phyloP scores from a whole-genome alignment of 2,888 invertebrate species.

The Rapana venosa region DNA sequence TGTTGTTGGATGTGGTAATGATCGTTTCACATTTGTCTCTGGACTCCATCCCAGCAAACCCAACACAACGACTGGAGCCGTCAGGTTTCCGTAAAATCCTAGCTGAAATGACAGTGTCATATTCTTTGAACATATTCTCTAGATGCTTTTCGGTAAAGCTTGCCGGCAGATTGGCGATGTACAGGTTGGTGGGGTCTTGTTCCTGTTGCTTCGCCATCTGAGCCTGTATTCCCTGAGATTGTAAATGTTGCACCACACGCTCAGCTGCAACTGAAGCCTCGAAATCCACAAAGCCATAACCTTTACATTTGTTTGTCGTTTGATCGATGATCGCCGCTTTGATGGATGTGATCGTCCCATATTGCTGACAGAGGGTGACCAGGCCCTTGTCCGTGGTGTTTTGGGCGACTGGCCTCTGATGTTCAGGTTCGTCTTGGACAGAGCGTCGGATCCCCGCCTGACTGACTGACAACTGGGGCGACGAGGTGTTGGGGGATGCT shows the following conservation, averaged over 20 bases:
- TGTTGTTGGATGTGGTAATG: slow-evolving; percentile 94
- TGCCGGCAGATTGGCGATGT: slow-evolving; percentile 97
- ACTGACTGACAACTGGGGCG: slow-evolving; percentile 72
- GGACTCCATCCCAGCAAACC: slow-evolving; percentile 93
- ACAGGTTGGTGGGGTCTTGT: slow-evolving; percentile 99
- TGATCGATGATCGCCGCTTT: slow-evolving; percentile 99
- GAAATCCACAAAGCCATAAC: slow-evolving; percentile 99
- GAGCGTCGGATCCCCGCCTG: slow-evolving; percentile 81
- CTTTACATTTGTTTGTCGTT: slow-evolving; percentile 99
- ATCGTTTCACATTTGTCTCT: slow-evolving; percentile 98
- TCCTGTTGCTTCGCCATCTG: slow-evolving; percentile 98
- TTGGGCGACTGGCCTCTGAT: slow-evolving; percentile 96
- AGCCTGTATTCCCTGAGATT: slow-evolving; percentile 98
- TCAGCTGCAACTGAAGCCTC: slow-evolving; percentile 97
- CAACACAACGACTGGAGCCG: slow-evolving; percentile 87
- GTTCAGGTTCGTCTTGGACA: slow-evolving; percentile 98
- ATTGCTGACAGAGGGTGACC: slow-evolving; percentile 96
- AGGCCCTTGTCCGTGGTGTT: slow-evolving; percentile 98
- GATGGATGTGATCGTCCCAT: slow-evolving; percentile 98
- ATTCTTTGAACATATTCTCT: slow-evolving; percentile 87
- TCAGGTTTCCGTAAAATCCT: slow-evolving; percentile 93
- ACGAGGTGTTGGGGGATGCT: slow-evolving; percentile 76
- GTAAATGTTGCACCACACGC: slow-evolving; percentile 97
- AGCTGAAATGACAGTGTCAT: slow-evolving; percentile 92
- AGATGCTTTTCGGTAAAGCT: slow-evolving; percentile 96